A percentile compares a stretch with the other conserved stretches of the same genome.
Evolutionary conservation across 2,797 vertebrate species (phyloP).

Genomic region (Lophotriccus pileatus): DNA sequence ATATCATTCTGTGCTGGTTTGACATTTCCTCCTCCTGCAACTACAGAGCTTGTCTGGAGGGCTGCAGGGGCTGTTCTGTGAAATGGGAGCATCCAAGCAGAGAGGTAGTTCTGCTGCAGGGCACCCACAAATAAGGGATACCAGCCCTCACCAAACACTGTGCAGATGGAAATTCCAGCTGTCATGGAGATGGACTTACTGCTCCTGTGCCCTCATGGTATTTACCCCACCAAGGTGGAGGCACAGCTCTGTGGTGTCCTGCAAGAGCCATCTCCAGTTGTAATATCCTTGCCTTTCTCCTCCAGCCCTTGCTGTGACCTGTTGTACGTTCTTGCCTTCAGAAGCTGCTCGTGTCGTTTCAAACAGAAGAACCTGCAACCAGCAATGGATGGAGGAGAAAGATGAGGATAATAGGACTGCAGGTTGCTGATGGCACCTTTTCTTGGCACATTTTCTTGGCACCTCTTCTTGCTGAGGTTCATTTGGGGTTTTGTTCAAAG

Average conservation of each 20-base stretch:
- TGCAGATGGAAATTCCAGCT: background rate
- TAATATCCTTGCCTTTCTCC: background rate
- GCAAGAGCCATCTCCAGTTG: background rate
- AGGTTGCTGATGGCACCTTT: background rate
- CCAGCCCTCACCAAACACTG: background rate
- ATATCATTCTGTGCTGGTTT: background rate
- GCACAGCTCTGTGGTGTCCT: background rate
- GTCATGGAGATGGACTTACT: background rate
- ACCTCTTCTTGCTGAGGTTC: background rate
- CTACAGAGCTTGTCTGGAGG: background rate
- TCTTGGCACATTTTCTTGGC: background rate
- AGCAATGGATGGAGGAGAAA: background rate
- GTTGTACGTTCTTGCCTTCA: background rate
- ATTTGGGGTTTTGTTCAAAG: background rate
- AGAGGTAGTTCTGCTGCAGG: background rate
- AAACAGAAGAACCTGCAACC: background rate
- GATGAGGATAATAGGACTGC: background rate
- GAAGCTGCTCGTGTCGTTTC: background rate
- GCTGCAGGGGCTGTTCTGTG: background rate
- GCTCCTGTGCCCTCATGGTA: background rate
- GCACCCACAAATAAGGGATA: background rate
- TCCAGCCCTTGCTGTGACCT: background rate
- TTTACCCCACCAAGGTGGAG: background rate
- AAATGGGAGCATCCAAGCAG: background rate
- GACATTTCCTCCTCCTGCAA: background rate